A percentile compares a stretch with the other conserved stretches of the same genome.
Conservation (phyloP, 2,888 invertebrate species). For the Cheilosia grossa region DNA sequence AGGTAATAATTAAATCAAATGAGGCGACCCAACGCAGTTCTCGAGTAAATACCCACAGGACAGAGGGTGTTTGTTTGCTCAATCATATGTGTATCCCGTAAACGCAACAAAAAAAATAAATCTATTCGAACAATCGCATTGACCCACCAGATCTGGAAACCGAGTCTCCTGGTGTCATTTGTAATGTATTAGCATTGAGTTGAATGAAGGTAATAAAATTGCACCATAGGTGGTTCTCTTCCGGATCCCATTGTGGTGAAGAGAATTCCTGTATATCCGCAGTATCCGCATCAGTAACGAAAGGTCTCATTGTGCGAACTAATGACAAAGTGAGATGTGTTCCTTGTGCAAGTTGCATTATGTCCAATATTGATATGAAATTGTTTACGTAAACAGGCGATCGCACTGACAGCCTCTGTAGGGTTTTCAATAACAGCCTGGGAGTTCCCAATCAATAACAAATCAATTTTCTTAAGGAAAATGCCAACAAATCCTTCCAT, state of each 20-base stretch:
- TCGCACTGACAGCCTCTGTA: conserved; percentile 51
- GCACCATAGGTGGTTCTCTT: conserved; percentile 76
- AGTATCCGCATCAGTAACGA: conserved; percentile 29
- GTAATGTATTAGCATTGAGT: conserved; percentile 66
- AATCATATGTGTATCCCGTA: conserved; percentile 44
- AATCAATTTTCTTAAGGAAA: conserved; percentile 70
- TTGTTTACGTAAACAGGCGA: conserved; percentile 72
- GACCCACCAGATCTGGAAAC: conserved; percentile 26
- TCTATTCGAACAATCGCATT: conserved; percentile 44
- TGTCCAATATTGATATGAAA: conserved; percentile 54
- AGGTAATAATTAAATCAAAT: conserved; percentile 54
- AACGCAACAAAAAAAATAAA: conserved; percentile 14
- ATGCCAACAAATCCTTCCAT: conserved; percentile 42
- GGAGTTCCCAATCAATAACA: conserved; percentile 73
- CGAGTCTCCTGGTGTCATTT: conserved; percentile 62
- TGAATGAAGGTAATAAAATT: conserved; percentile 74
- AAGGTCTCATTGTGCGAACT: conserved; percentile 47
- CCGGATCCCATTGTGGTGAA: conserved; percentile 74
- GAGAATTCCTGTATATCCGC: conserved; percentile 48
- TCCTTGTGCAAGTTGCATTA: conserved; percentile 69
- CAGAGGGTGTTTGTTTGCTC: conserved; percentile 70
- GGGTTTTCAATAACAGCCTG: conserved; percentile 47
- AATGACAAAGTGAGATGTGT: conserved; percentile 64
- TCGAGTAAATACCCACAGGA: conserved; percentile 65
- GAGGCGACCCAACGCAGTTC: conserved; percentile 33